phyloP scores from a whole-genome alignment of 2,888 invertebrate genomes.

The Omphaloscelis lunosa region DNA sequence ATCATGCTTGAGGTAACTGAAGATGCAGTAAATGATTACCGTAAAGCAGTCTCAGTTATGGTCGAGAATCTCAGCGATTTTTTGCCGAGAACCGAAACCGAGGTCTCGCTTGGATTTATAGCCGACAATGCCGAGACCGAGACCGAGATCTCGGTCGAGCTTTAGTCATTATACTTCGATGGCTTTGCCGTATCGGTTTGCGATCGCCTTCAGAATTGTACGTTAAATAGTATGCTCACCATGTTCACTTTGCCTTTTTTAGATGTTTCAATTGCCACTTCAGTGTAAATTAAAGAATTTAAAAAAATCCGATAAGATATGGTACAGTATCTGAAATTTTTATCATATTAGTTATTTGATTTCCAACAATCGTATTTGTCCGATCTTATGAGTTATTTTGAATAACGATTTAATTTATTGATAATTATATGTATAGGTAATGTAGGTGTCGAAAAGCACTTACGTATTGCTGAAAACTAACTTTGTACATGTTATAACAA shows the following conservation, averaged over 20 bases:
- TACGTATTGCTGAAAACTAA: slow-evolving; percentile 20
- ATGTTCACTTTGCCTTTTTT: not conserved
- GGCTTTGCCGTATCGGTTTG: not conserved
- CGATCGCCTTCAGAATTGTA: not conserved
- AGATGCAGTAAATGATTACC: too few relatives aligned
- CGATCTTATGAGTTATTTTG: not conserved
- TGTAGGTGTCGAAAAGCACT: too few relatives aligned
- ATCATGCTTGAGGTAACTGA: too few relatives aligned
- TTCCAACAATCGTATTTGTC: not conserved
- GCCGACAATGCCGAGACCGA: too few relatives aligned
- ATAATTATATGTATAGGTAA: not conserved
- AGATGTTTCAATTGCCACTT: slow-evolving; percentile 11
- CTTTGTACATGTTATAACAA: slow-evolving; percentile 29
- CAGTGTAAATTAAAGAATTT: slow-evolving; percentile 16
- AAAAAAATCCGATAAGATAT: not conserved
- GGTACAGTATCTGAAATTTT: slow-evolving; percentile 16
- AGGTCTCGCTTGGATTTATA: too few relatives aligned
- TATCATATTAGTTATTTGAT: not conserved
- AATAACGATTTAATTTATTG: not conserved
- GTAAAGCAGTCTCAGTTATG: too few relatives aligned
- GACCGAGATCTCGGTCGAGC: too few relatives aligned
- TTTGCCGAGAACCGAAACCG: too few relatives aligned
- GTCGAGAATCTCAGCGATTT: too few relatives aligned
- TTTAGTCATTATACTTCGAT: too few relatives aligned
- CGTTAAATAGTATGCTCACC: not conserved